Evolutionary conservation across 92 coral and sea anemone species (phyloP).

Genomic region (Meandrina meandrites): DNA sequence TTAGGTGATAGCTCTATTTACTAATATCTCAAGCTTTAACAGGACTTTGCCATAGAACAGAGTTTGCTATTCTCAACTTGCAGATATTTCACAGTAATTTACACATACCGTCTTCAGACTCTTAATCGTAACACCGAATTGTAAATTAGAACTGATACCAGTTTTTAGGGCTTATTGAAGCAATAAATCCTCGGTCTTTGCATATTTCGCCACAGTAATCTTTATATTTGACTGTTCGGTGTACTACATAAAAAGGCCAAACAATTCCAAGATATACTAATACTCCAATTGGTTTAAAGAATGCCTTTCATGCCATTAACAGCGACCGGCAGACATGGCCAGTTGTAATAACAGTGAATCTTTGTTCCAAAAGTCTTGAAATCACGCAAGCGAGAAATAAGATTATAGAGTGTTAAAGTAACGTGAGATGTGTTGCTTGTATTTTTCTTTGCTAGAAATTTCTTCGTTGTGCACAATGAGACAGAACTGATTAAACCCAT

Average conservation of each 20-base stretch:
- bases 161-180: not conserved
- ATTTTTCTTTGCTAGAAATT: not conserved
- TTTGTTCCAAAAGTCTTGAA: not conserved
- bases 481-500: not conserved
- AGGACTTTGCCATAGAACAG: not conserved
- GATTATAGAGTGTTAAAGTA: not conserved
- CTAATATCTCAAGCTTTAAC: not conserved
- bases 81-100: not conserved
- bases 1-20: not conserved
- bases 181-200: not conserved
- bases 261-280: not conserved
- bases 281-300: not conserved
- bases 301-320: not conserved
- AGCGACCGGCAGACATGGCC: not conserved
- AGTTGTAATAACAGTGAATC: not conserved
- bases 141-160: not conserved
- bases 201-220: not conserved
- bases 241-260: constrained; percentile 1
- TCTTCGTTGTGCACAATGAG: not conserved
- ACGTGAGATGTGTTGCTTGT: not conserved
- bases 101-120: not conserved
- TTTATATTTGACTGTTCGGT: not conserved
- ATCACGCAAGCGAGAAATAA: not conserved
- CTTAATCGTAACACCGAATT: not conserved
- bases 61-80: not conserved